phyloP scores from a whole-genome alignment of 2,888 invertebrate genomes.

The Mesorhabditis belari region DNA sequence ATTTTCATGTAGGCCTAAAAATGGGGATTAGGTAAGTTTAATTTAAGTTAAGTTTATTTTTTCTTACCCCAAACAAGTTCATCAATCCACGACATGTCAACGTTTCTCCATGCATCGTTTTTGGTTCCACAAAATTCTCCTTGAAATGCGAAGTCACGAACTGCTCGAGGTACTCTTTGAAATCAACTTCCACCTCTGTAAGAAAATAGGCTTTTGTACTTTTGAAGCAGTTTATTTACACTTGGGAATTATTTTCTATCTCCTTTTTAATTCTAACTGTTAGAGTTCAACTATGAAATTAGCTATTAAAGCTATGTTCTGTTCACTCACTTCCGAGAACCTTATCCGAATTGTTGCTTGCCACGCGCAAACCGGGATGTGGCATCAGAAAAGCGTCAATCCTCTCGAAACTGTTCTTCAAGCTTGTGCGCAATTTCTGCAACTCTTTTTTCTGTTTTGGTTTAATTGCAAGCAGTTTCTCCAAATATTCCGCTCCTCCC shows the following conservation, averaged over 20 bases:
- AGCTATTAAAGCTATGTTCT: too few relatives aligned
- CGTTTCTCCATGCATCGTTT: constrained; percentile 85
- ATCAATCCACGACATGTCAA: constrained; percentile 83
- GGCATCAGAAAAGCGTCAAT: constrained; percentile 94
- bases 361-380: constrained; percentile 89
- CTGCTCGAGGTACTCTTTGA: constrained; percentile 75
- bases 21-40: too few relatives aligned
- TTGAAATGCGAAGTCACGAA: constrained; percentile 83
- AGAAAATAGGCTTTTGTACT: too few relatives aligned
- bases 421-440: constrained; percentile 1
- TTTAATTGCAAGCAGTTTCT: constrained; percentile 68
- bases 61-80: constrained; percentile 81
- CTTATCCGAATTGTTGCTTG: constrained; percentile 66
- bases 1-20: constrained; percentile 79
- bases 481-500: constrained; percentile 77
- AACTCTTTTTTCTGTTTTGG: constrained; percentile 4
- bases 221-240: too few relatives aligned
- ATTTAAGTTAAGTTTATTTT: too few relatives aligned
- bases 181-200: constrained; percentile 86
- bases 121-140: constrained; percentile 81
- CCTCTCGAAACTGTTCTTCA: constrained; percentile 83
- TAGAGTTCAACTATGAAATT: too few relatives aligned
- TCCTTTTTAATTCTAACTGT: too few relatives aligned
- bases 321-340: constrained; percentile 63
- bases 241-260: too few relatives aligned